Percentiles rank a stretch among this genome's conserved stretches.
Evolutionary conservation across 2,888 invertebrate species (phyloP).

Genomic region (Pomacea canaliculata): DNA sequence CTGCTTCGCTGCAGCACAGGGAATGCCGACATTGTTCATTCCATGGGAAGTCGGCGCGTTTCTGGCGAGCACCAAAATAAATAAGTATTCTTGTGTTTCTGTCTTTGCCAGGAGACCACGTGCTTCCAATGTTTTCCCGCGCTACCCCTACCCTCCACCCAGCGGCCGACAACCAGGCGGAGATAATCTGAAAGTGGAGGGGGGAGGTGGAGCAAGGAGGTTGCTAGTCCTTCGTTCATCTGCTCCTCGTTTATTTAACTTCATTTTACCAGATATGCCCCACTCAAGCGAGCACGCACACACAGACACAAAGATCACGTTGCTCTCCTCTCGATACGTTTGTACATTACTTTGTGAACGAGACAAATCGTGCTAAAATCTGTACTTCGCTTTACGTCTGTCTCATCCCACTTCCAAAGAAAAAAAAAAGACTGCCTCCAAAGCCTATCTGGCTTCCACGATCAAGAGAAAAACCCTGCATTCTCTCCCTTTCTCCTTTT

Average conservation of each 20-base stretch:
- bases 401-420: too few relatives aligned
- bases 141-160: background rate
- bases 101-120: conserved; percentile 4
- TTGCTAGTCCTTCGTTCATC: too few relatives aligned
- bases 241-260: too few relatives aligned
- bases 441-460: too few relatives aligned
- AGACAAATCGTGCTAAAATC: conserved; percentile 17
- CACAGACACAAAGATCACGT: background rate
- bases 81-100: conserved; percentile 13
- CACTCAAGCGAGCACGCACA: background rate
- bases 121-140: conserved; percentile 25
- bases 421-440: too few relatives aligned
- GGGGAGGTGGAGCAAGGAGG: background rate
- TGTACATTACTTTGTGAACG: conserved; percentile 16
- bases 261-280: background rate
- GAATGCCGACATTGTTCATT: conserved; percentile 24
- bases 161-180: background rate
- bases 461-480: background rate
- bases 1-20: conserved; percentile 2
- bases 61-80: conserved; percentile 16
- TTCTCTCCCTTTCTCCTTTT: conserved; percentile 7
- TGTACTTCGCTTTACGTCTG: conserved; percentile 13
- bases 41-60: conserved; percentile 3
- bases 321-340: background rate
- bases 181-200: background rate